These are phyloP conservation scores for Nannoperca obscura DNA, from an alignment of 2,797 vertebrate species.

Conservation along the genomic window DNA sequence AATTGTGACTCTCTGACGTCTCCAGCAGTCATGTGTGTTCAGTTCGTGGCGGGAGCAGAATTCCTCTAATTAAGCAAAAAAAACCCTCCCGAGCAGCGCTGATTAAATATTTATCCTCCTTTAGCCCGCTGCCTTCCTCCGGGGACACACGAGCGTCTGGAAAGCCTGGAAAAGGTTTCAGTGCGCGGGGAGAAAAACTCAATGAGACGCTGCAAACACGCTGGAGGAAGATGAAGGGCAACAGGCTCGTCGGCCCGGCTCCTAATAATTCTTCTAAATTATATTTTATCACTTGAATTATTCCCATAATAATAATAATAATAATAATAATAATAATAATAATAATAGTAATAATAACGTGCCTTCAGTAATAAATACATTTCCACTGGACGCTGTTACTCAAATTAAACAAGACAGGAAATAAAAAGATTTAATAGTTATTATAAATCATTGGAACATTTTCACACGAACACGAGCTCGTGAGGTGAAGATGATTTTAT, in stretches of 20 bases:
- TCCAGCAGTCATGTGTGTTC: conserved; percentile 45
- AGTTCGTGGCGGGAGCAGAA: conserved; percentile 58
- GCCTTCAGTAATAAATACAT: background rate
- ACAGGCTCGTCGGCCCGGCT: background rate
- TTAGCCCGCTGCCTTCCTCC: conserved; percentile 65
- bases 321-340: background rate
- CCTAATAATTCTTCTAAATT: background rate
- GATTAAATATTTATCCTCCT: conserved; percentile 85
- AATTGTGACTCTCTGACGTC: conserved; percentile 22
- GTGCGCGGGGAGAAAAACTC: conserved; percentile 51
- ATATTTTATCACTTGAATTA: conserved; percentile 3
- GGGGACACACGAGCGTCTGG: conserved; percentile 66
- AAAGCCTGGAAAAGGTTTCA: conserved; percentile 61
- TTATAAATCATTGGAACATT: background rate
- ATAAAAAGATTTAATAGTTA: background rate
- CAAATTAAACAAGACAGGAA: too few relatives aligned
- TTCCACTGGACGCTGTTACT: background rate
- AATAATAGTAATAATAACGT: too few relatives aligned
- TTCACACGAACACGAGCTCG: background rate
- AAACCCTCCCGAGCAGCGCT: conserved; percentile 62
- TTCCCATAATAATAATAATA: too few relatives aligned
- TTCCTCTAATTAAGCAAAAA: conserved; percentile 79
- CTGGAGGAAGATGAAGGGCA: conserved; percentile 39
- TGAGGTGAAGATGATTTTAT: background rate
- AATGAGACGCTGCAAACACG: conserved; percentile 62